phyloP scores from a whole-genome alignment of 2,888 invertebrate species.

The Acleris literana region DNA sequence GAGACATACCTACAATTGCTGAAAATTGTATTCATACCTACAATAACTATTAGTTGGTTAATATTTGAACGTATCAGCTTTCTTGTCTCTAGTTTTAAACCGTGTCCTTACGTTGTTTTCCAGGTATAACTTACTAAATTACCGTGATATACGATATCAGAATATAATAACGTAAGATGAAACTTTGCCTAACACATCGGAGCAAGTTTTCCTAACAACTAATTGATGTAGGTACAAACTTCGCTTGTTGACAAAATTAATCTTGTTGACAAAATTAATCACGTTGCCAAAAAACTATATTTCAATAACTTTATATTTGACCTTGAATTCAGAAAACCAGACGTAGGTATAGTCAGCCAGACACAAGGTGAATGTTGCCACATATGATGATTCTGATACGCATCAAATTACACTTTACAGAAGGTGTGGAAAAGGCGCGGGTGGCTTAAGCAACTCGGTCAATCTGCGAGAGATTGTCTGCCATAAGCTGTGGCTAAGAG shows the following conservation, averaged over 20 bases:
- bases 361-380: constrained; percentile 7
- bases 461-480: background rate
- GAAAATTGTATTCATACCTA: too few species aligned
- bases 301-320: background rate
- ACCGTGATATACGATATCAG: background rate
- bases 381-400: constrained; percentile 13
- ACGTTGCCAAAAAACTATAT: background rate
- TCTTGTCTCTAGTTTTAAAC: too few species aligned
- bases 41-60: too few species aligned
- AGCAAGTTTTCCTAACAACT: background rate
- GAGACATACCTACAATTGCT: too few species aligned
- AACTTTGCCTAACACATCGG: background rate
- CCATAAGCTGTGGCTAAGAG: background rate
- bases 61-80: too few species aligned
- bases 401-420: constrained; percentile 11
- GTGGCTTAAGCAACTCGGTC: background rate
- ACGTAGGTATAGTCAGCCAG: background rate
- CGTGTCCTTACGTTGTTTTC: background rate
- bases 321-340: constrained; percentile 2
- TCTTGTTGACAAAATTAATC: background rate
- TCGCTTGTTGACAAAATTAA: background rate
- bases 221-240: background rate
- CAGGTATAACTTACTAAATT: background rate
- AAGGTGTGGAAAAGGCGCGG: constrained; percentile 2
- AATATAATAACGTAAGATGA: background rate